phyloP scores from a whole-genome alignment of 1,140 invertebrate species.

The Drosophila nannoptera region DNA sequence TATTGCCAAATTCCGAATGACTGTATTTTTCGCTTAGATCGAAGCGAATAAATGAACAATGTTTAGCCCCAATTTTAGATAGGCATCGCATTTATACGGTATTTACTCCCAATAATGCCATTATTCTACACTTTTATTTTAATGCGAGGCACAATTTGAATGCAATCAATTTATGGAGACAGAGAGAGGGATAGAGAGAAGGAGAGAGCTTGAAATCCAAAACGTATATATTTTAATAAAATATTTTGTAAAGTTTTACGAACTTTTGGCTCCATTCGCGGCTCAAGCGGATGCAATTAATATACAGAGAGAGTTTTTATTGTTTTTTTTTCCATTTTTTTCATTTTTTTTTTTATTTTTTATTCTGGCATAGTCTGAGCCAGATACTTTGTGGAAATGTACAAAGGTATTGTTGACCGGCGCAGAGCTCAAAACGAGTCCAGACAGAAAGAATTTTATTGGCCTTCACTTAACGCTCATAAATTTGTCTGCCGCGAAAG shows the following conservation, averaged over 20 bases:
- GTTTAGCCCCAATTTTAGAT: too few relatives aligned
- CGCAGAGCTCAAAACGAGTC: conserved; percentile 44
- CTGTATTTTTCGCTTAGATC: too few relatives aligned
- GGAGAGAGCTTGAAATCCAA: too few relatives aligned
- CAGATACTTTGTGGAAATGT: conserved; percentile 21
- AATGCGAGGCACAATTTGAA: too few relatives aligned
- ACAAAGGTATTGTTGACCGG: conserved; percentile 50
- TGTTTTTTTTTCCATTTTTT: too few relatives aligned
- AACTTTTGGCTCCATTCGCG: not conserved
- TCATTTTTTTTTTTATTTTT: too few relatives aligned
- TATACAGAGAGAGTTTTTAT: not conserved
- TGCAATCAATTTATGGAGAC: too few relatives aligned
- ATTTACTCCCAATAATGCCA: conserved; percentile 3
- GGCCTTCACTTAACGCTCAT: conserved; percentile 74
- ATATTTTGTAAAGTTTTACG: too few relatives aligned
- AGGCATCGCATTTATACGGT: not conserved
- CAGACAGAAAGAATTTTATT: conserved; percentile 75
- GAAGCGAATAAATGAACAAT: too few relatives aligned
- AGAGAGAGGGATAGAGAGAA: not conserved
- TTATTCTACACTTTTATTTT: not conserved
- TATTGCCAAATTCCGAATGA: not conserved
- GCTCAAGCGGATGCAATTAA: conserved; percentile 11
- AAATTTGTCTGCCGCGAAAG: conserved; percentile 70
- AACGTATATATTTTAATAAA: too few relatives aligned
- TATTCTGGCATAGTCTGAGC: not conserved